Evolutionary conservation across 1,140 invertebrate species (phyloP), one percentile per base, ranked within the genome.

Genomic region (Aphelinus certus): DNA sequence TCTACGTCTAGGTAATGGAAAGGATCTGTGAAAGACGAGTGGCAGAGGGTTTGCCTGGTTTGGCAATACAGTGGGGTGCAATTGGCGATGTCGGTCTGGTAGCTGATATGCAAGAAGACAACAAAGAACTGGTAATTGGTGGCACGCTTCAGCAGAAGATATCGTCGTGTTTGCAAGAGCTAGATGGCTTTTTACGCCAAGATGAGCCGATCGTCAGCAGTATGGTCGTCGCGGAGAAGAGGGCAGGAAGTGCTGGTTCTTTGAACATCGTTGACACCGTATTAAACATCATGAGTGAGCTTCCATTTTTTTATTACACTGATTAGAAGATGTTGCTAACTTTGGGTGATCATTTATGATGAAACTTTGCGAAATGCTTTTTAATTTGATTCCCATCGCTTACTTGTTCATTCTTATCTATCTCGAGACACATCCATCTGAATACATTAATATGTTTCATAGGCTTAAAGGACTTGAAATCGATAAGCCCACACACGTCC

Each of bases 71-170:
- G 79, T 92, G 90, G 90, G 91, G 91, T 47, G 86, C 89, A 0
- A 82, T 92, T 7, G 90, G 88, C 9, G 91, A 92, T 76, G 90
- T 91, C 48, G 88, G 89, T 45, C 75, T 90, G 1, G 82, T 93
- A 2, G 88, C 92, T 64, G 91, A 93, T 47, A 91, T 90, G 81
- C 90, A 93, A 81, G 92, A 92, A 48, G 89, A 91, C 62, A 89
- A 93, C 77, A 89, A 91, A 73, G 91, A 92, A 65, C 47, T 89
- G 3, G 83, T 89, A 0, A 89, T 89, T 42, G 82, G 90, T 66
- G 93, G 94, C 55, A 93, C 91, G 0, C 78, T 93, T 1, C 92
- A 92, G 26, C 93, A 95, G 80, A 88, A 87, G 77, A 91, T 95
- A 76, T 82, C 84, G 0, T 93, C 91, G 2, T 94, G 93, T 83